Conservation (phyloP, 2,797 vertebrate genomes). For the Taeniopygia guttata region DNA sequence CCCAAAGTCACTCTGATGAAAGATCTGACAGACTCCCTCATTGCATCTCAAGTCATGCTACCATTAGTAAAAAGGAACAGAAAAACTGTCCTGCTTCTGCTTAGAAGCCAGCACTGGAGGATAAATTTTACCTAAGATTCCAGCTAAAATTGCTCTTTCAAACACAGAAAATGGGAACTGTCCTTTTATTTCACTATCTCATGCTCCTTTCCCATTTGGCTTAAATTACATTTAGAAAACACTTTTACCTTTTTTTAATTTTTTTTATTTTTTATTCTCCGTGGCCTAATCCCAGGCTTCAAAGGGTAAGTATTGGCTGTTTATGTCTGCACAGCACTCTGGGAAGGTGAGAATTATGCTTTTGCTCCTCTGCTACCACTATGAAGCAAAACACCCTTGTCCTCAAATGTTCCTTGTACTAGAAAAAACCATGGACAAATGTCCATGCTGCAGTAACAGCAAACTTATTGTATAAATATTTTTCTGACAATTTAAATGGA, state of each 20-base stretch:
- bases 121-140: not conserved
- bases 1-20: not conserved
- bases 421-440: not conserved
- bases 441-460: not conserved
- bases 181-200: not conserved
- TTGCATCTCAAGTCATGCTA: not conserved
- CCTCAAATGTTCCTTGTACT: not conserved
- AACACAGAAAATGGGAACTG: not conserved
- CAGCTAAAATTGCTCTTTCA: not conserved
- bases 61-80: not conserved
- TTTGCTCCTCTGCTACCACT: not conserved
- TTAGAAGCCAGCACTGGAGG: not conserved
- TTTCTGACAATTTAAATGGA: not conserved
- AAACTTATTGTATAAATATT: not conserved
- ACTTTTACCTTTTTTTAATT: not conserved
- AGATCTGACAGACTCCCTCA: not conserved
- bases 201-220: not conserved
- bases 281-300: not conserved
- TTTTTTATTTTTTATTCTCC: not conserved
- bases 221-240: not conserved
- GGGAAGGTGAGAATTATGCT: not conserved
- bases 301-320: not conserved
- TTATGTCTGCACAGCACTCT: not conserved
- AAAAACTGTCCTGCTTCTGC: not conserved
- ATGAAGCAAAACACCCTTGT: not conserved